These are phyloP conservation scores for Prosopocoilus inquinatus DNA, from an alignment of 2,888 invertebrate genomes.

Conservation along the genomic window DNA sequence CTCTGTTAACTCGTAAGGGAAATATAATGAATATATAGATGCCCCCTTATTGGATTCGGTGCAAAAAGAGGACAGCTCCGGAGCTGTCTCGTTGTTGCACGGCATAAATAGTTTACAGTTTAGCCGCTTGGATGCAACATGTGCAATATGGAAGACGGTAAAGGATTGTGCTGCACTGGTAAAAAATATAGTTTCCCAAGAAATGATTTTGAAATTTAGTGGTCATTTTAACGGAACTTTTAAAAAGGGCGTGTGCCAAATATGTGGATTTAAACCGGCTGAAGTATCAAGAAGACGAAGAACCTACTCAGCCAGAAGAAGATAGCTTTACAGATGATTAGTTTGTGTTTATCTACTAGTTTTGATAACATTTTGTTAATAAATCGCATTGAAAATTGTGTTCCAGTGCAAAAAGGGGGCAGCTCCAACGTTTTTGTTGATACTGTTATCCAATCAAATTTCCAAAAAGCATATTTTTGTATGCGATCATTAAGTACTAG, in stretches of 20 bases:
- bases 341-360: conserved; percentile 19
- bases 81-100: conserved; percentile 15
- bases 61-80: not conserved
- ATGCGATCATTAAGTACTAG: conserved; percentile 13
- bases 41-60: not conserved
- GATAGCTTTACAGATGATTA: conserved; percentile 21
- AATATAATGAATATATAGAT: conserved; percentile 4
- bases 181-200: conserved; percentile 17
- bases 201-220: conserved; percentile 18
- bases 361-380: too few species aligned
- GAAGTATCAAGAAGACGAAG: conserved; percentile 14
- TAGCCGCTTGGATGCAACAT: too few species aligned
- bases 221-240: conserved; percentile 16
- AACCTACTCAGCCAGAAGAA: conserved; percentile 17
- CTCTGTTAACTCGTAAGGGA: conserved; percentile 8
- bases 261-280: conserved; percentile 14
- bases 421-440: conserved; percentile 11
- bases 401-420: conserved; percentile 16
- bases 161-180: conserved; percentile 19
- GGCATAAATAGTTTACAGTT: too few species aligned
- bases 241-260: conserved; percentile 11
- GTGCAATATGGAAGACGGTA: conserved; percentile 21
- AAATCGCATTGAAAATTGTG: conserved; percentile 12
- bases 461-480: too few species aligned
- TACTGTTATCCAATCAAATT: conserved; percentile 14